Conservation (phyloP, 2,888 invertebrate genomes). For the Odontomyia ornata region DNA sequence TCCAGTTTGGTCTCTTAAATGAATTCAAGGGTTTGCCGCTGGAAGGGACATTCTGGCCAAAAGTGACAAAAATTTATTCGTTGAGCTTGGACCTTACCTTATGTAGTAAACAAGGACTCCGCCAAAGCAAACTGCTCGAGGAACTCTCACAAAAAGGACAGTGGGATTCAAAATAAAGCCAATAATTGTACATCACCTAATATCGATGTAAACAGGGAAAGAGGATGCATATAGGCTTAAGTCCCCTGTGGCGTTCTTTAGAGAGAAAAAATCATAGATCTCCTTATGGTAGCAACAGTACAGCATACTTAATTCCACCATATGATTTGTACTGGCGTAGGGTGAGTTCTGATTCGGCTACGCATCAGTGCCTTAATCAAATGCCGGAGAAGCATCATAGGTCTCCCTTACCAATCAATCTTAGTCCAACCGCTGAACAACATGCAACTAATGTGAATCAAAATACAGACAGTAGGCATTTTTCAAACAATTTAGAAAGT, state of each 20-base stretch:
- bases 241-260: constrained; percentile 82
- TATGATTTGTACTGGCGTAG: constrained; percentile 91
- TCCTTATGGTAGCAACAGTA: constrained; percentile 75
- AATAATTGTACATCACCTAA: constrained; percentile 54
- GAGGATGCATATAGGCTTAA: constrained; percentile 71
- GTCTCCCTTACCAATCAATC: constrained; percentile 62
- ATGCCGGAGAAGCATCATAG: constrained; percentile 56
- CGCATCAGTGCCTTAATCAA: constrained; percentile 72
- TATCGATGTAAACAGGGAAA: constrained; percentile 62
- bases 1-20: too few species aligned
- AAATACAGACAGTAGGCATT: too few species aligned
- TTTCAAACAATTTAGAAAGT: constrained; percentile 45
- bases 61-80: too few species aligned
- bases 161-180: constrained; percentile 50
- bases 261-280: constrained; percentile 86
- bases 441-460: constrained; percentile 55
- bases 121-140: too few species aligned
- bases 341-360: constrained; percentile 93
- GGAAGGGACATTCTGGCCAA: too few species aligned
- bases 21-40: too few species aligned
- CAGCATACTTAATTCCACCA: constrained; percentile 75
- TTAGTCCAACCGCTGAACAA: constrained; percentile 64
- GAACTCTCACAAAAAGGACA: too few species aligned
- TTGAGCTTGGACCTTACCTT: too few species aligned
- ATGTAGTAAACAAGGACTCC: too few species aligned